Conservation (phyloP, 2,797 vertebrate genomes). For the Dendrocincla tyrannina region DNA sequence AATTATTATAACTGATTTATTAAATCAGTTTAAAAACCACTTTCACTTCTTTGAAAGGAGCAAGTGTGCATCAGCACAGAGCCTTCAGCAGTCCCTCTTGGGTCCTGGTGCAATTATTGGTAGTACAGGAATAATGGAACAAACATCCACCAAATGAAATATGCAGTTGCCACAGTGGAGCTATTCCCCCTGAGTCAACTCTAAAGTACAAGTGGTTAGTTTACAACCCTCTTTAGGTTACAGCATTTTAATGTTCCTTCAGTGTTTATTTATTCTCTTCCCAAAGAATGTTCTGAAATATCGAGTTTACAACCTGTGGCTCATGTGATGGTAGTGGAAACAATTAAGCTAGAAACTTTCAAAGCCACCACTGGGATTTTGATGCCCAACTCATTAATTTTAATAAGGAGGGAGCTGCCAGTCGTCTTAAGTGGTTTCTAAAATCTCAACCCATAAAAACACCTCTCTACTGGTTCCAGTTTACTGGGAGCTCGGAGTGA, state of each 20-base stretch:
- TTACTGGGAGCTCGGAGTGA: constrained; percentile 40
- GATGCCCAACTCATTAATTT: constrained; percentile 66
- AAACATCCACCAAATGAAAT: not conserved
- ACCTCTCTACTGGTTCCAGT: constrained; percentile 49
- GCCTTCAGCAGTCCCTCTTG: not conserved
- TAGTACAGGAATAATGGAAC: not conserved
- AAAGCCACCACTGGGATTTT: constrained; percentile 60
- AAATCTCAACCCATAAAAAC: constrained; percentile 61
- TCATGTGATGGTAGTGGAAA: constrained; percentile 59
- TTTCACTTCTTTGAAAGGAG: not conserved
- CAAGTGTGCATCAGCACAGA: not conserved
- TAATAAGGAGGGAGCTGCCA: constrained; percentile 60
- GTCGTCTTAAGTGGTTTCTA: constrained; percentile 58
- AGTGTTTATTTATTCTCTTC: constrained; percentile 67
- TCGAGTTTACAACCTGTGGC: constrained; percentile 65
- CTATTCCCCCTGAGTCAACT: not conserved
- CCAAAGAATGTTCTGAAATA: constrained; percentile 67
- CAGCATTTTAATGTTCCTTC: constrained; percentile 48
- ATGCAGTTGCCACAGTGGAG: not conserved
- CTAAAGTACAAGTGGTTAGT: constrained; percentile 41
- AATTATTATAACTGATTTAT: not conserved
- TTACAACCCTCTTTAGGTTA: constrained; percentile 64
- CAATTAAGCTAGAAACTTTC: constrained; percentile 58
- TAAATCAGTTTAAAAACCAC: not conserved
- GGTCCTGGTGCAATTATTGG: not conserved